Percentiles rank a stretch among this genome's conserved stretches.
Evolutionary conservation across 1,140 invertebrate species (phyloP).

Genomic region (Hyphantria cunea): DNA sequence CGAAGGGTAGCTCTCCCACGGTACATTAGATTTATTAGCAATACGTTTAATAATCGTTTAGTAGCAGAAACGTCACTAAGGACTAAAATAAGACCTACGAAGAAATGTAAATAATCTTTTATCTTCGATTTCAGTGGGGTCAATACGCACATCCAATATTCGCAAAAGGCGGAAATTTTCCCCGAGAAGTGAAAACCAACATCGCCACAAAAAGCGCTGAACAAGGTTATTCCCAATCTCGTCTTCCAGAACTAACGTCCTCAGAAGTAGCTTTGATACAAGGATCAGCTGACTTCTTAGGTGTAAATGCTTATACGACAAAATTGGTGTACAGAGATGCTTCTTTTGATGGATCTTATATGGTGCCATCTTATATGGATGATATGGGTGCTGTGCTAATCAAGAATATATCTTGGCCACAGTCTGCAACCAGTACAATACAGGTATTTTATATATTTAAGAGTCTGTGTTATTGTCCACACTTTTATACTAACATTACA

Average conservation of each 20-base stretch:
- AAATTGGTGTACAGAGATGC: conserved; percentile 70
- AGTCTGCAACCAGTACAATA: too few species aligned
- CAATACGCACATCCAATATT: conserved; percentile 86
- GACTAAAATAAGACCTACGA: too few species aligned
- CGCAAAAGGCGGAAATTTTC: conserved; percentile 84
- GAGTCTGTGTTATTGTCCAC: too few species aligned
- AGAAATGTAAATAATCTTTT: too few species aligned
- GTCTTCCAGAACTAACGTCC: conserved; percentile 82
- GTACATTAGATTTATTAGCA: too few species aligned
- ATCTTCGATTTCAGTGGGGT: conserved; percentile 74
- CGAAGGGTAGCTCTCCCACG: too few species aligned
- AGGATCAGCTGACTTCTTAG: conserved; percentile 84
- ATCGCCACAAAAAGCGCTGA: conserved; percentile 81
- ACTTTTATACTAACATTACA: too few species aligned
- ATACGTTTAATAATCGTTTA: too few species aligned
- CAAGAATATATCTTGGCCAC: too few species aligned
- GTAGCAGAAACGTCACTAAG: too few species aligned
- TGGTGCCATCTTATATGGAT: conserved; percentile 76
- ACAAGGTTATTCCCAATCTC: conserved; percentile 82
- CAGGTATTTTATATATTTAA: too few species aligned
- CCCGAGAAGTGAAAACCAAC: conserved; percentile 82
- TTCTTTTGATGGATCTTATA: conserved; percentile 63
- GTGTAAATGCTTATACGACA: conserved; percentile 83
- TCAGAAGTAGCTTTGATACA: conserved; percentile 82
- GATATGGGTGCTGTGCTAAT: conserved; percentile 71